Evolutionary conservation across 2,797 vertebrate species (phyloP), one percentile per base, ranked within the genome.

Genomic region (Brachymystax lenok): DNA sequence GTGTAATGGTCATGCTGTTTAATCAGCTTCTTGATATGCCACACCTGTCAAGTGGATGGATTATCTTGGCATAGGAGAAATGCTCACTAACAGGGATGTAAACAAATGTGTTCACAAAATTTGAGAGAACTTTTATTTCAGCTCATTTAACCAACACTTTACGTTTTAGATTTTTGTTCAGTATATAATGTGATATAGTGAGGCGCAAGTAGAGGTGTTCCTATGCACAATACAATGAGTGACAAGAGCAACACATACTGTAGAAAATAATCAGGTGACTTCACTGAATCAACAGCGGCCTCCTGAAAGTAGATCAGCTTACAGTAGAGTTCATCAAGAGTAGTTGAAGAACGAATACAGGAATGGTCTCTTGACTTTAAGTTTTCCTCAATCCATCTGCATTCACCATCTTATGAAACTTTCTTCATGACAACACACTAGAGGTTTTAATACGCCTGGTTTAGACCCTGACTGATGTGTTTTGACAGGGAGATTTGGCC

Each of bases 271-370:
- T 82, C 84, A 77, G 86, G 83, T 71, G 85, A 84, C 82, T 88
- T 88, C 78, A 82, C 80, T 82, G 74, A 84, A 86, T 84, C 84
- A 83, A 81, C 79, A 71, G 79, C 73, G 72, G 83, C 83, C 87
- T 86, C 85, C 76, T 77, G 51, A 82, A 84, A 88, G 82, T 85
- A 72, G 88, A 92, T 91, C 86, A 79, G 68, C 70, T 93, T 91
- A 85, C 89, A 84, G 64, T 74, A 75, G 54, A 8, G 61, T 81
- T 83, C 74, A 82, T 86, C 27, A 85, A 80, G 85, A 72, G 76
- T 78, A 73, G 28, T 74, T 69, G 66, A 79, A 71, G 77, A 10
- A 63, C 21, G 1, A 46, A 69, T 28, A 46, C 13, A 70, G 67
- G 10, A 64, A 77, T 56, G 19, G 68, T 74, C 8, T n/a, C 10